Base-by-base conservation (phyloP, 2,113 vertebrate species). In the Hippocampus abdominalis region DNA sequence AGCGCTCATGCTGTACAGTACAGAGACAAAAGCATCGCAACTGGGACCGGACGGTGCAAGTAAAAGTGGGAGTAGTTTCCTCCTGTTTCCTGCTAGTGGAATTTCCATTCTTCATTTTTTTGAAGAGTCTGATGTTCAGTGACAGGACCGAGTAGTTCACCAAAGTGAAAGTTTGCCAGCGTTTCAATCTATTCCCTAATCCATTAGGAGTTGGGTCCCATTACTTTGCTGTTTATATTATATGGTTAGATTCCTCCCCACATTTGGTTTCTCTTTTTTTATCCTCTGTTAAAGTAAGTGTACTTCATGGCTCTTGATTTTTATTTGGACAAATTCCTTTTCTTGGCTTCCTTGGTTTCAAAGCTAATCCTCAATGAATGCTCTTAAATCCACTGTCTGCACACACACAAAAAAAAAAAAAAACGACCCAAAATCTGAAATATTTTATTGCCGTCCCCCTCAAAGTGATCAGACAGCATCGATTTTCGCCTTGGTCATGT, bases 291-390 rank as follows among this genome's bases (percentile, higher is more conserved):
- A 39, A 11, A 46, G 60, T 39, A 10, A 65, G 8, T 60, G 36
- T 48, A 70, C 44, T 44, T 51, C 62, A 54, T 56, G 20, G 65
- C 23, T 32, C 59, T 20, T 67, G 6, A 21, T 49, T 69, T 72
- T 64, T 36, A 48, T 66, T 67, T 6, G 16, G 66, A 11, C 27
- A 46, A 3, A 57, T 57, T 57, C 23, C 63, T 15, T 20, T 16
- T 16, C 46, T 46, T 63, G 11, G 54, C 21, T 63, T 66, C 53
- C 64, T 53, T 36, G 32, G 5, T 36, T 36, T 62, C 23, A 66
- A 60, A 62, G 56, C 62, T 66, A 15, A 8, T 23, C 21, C 9
- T 2, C 49, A 20, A 36, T 23, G 23, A 66, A 32, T 13, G 36
- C 27, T 18, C 15, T 60, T 29, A 29, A 32, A 67, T 67, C 65